These are phyloP conservation scores for Ibidorhyncha struthersii DNA, from an alignment of 2,113 vertebrate genomes.

Conservation along the genomic window DNA sequence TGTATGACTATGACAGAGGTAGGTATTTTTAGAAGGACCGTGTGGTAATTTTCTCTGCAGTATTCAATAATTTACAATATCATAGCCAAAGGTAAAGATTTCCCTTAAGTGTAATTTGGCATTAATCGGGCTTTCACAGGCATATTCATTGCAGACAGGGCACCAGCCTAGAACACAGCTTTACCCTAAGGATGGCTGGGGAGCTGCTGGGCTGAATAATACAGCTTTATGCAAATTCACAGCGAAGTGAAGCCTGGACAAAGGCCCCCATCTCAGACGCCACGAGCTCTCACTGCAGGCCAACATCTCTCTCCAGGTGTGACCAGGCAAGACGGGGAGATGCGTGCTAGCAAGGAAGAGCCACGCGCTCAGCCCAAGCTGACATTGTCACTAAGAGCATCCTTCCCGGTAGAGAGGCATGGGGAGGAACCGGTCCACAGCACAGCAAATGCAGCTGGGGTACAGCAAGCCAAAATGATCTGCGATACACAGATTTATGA, in stretches of 20 bases:
- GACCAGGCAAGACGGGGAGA: background rate
- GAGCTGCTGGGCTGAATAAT: constrained; percentile 41
- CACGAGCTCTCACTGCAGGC: background rate
- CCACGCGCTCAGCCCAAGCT: background rate
- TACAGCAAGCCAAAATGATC: background rate
- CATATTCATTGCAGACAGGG: constrained; percentile 57
- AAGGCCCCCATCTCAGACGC: background rate
- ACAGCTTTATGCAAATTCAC: constrained; percentile 50
- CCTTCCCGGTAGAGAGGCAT: background rate
- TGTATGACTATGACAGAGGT: constrained; percentile 12
- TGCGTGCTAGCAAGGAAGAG: background rate
- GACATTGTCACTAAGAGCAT: background rate
- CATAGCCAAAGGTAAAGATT: constrained; percentile 54
- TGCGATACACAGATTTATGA: background rate
- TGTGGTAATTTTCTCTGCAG: constrained; percentile 36
- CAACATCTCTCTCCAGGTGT: background rate
- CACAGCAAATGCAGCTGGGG: background rate
- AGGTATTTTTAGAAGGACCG: constrained; percentile 41
- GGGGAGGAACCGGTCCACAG: background rate
- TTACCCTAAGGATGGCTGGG: constrained; percentile 32
- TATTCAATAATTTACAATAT: constrained; percentile 60
- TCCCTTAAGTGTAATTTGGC: constrained; percentile 68
- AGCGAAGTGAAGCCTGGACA: background rate
- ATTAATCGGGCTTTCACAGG: constrained; percentile 53
- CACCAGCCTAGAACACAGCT: constrained; percentile 31